phyloP scores from a whole-genome alignment of 1,140 invertebrate genomes.

The Stegodyphus mimosarum region DNA sequence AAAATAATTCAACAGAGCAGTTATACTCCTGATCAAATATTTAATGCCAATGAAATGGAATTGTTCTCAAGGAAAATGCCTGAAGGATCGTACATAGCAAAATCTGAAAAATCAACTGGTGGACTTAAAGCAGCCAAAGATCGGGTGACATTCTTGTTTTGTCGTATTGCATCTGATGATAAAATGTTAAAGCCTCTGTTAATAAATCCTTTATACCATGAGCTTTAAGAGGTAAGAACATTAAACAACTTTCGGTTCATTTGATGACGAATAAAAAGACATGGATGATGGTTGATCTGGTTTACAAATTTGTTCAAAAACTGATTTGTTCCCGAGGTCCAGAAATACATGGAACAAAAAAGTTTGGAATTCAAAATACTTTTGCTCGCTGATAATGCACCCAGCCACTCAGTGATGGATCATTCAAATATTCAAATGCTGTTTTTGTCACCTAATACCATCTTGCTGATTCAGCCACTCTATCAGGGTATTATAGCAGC shows the following conservation, averaged over 20 bases:
- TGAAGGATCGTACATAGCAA: slow-evolving; percentile 53
- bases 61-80: slow-evolving; percentile 61
- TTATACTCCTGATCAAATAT: slow-evolving; percentile 24
- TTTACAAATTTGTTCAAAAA: slow-evolving; percentile 67
- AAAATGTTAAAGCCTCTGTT: slow-evolving; percentile 68
- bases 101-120: slow-evolving; percentile 18
- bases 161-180: slow-evolving; percentile 68
- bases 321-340: slow-evolving; percentile 34
- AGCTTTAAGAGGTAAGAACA: slow-evolving; percentile 66
- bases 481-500: too few relatives aligned
- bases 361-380: slow-evolving; percentile 39
- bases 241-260: slow-evolving; percentile 67
- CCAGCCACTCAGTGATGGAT: background rate
- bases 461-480: too few relatives aligned
- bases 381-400: slow-evolving; percentile 9
- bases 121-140: slow-evolving; percentile 68
- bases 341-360: slow-evolving; percentile 40
- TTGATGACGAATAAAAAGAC: slow-evolving; percentile 68
- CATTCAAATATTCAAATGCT: slow-evolving; percentile 27
- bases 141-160: slow-evolving; percentile 68
- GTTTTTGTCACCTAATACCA: background rate
- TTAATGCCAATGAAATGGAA: slow-evolving; percentile 30
- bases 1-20: slow-evolving; percentile 18
- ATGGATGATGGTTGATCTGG: slow-evolving; percentile 67
- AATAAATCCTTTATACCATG: slow-evolving; percentile 66